Base-by-base conservation (phyloP, 2,888 invertebrate species). In the Xanthia icteritia region DNA sequence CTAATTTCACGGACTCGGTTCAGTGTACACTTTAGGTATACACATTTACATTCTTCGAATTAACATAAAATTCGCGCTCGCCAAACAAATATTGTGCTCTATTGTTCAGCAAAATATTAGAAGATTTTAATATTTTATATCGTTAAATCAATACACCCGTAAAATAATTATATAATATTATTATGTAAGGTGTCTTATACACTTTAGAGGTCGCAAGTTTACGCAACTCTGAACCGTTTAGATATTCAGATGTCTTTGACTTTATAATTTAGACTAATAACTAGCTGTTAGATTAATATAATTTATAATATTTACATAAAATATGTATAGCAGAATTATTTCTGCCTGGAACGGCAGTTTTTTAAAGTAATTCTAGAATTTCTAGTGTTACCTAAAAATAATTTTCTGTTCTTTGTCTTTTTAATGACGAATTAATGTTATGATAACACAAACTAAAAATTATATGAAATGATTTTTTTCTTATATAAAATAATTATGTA, bases 181-280 rank as follows among this genome's bases (percentile, higher is more conserved):
- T 58, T 69, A 69, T 70, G 20, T 69, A 76, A 75, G n/a, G 8
- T 20, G 15, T 61, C 58, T 45, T 61, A 39, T 36, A 15, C 39
- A 63, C 13, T 61, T 45, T 69, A 67, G 58, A 83, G 64, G 73
- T 83, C 64, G 70, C 23, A 15, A 60, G 31, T 73, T 83, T 83
- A 42, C 77, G 73, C 67, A 83, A 83, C 23, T 65, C 23, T 48
- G 36, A 71, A 66, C 65, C 45, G 65, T 77, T 73, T 66, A 51
- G 3, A 58, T 69, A 83, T 81, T 65, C 58, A 69, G 64, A 79
- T 23, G 75, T 31, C 63, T 60, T 48, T 77, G 68, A 77, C 31
- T 83, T 75, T 15, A 70, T 76, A 73, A 76, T 66, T 68, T 54
- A 11, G 45, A n/a, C 65, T 65, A 31, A 39, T 63, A 71, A 56